Percentiles rank a stretch among this genome's conserved stretches.
These are phyloP conservation scores for Alcedo quadribrachys DNA, from an alignment of 2,797 vertebrate genomes.

Conservation along the genomic window DNA sequence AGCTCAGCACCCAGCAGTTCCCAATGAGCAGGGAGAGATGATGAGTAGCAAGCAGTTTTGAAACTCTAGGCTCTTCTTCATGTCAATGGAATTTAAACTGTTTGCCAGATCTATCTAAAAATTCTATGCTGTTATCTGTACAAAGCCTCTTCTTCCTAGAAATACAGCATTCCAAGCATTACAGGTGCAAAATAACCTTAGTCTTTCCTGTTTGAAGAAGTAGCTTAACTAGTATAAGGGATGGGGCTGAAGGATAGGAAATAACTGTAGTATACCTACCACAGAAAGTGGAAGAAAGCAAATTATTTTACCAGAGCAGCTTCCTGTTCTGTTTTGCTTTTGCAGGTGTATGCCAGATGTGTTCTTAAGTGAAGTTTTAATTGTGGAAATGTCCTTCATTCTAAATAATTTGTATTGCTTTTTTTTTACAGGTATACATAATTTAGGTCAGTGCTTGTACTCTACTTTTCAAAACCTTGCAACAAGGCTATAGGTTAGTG, in stretches of 20 bases:
- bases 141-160: not conserved
- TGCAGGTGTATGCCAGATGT: not conserved
- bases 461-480: not conserved
- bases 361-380: not conserved
- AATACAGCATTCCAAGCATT: not conserved
- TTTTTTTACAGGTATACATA: not conserved
- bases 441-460: not conserved
- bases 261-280: not conserved
- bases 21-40: not conserved
- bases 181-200: not conserved
- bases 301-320: not conserved
- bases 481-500: not conserved
- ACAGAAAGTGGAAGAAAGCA: not conserved
- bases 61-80: not conserved
- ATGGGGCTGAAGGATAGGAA: not conserved
- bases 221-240: not conserved
- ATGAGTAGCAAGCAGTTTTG: not conserved
- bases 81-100: constrained; percentile 7
- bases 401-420: not conserved
- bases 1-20: not conserved
- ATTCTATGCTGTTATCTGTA: not conserved
- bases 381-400: not conserved
- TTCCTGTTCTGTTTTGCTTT: not conserved
- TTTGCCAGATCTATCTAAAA: not conserved
- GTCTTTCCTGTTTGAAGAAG: not conserved